phyloP scores from a whole-genome alignment of 2,888 invertebrate species.

The Rhabditoides inermis region DNA sequence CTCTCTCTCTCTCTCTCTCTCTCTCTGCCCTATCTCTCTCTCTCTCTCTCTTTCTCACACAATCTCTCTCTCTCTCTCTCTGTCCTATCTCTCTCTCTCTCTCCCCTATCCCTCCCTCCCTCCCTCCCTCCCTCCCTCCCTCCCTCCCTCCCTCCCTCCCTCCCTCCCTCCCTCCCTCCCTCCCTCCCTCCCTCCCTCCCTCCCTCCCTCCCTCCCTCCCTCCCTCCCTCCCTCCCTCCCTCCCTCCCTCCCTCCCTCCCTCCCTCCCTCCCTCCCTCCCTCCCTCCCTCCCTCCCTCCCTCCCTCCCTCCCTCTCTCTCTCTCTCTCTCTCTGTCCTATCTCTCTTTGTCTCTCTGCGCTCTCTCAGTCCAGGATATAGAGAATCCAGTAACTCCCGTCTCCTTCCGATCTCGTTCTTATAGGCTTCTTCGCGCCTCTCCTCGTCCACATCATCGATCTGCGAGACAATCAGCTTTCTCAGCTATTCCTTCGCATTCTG shows the following conservation, averaged over 20 bases:
- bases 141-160: conserved; percentile 4
- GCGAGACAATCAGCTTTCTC: too few species aligned
- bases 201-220: conserved; percentile 10
- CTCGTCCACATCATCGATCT: too few species aligned
- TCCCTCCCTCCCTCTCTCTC: conserved; percentile 7
- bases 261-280: conserved; percentile 3
- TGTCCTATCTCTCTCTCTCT: background rate
- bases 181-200: background rate
- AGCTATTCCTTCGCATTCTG: too few species aligned
- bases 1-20: too few species aligned
- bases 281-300: conserved; percentile 6
- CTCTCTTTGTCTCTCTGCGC: conserved; percentile 4
- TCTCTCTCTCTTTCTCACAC: too few species aligned
- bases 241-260: background rate
- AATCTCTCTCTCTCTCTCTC: too few species aligned
- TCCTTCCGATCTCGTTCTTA: conserved; percentile 8
- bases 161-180: conserved; percentile 2
- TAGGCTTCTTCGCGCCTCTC: too few species aligned
- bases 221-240: conserved; percentile 7
- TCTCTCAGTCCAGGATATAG: conserved; percentile 13
- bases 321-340: conserved; percentile 3
- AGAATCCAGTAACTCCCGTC: conserved; percentile 4
- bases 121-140: conserved; percentile 6
- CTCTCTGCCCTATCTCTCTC: too few species aligned
- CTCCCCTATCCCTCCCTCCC: background rate